Evolutionary conservation across 2,113 vertebrate genomes (phyloP).

Genomic region (Potamarius usumacintae): DNA sequence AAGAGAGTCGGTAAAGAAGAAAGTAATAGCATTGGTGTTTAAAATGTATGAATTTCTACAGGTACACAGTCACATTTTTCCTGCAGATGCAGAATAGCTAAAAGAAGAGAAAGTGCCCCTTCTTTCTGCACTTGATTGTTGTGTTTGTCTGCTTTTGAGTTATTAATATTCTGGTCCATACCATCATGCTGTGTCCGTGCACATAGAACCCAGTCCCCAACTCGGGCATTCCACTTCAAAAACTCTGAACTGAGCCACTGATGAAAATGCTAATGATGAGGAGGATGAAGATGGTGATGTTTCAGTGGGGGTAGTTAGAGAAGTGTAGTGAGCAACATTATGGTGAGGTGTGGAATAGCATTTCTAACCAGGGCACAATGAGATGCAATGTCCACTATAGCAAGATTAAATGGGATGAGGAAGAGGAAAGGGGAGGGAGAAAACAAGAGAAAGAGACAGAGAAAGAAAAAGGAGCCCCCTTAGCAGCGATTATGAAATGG

Average conservation of each 20-base stretch:
- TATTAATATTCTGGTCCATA: conserved; percentile 53
- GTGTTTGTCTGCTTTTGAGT: conserved; percentile 56
- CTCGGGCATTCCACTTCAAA: conserved; percentile 36
- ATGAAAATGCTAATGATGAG: conserved; percentile 12
- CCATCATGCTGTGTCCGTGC: conserved; percentile 42
- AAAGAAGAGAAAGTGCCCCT: conserved; percentile 54
- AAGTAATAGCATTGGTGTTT: neutral
- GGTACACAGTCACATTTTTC: conserved; percentile 59
- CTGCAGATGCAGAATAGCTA: conserved; percentile 65
- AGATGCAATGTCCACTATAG: conserved; percentile 71
- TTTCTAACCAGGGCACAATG: conserved; percentile 56
- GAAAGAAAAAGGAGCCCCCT: conserved; percentile 62
- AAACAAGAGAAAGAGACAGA: conserved; percentile 40
- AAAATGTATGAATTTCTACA: conserved; percentile 31
- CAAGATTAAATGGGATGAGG: conserved; percentile 69
- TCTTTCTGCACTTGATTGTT: conserved; percentile 48
- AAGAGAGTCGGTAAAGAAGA: neutral
- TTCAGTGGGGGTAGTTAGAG: neutral
- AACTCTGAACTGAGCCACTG: neutral
- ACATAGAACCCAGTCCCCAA: conserved; percentile 23
- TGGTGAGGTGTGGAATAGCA: conserved; percentile 31
- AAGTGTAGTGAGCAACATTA: conserved; percentile 19
- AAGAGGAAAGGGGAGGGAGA: conserved; percentile 26
- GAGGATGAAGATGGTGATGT: conserved; percentile 28
- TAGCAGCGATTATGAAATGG: conserved; percentile 83